Base-by-base conservation (phyloP, 2,888 invertebrate genomes). In the Coelinius sp. region DNA sequence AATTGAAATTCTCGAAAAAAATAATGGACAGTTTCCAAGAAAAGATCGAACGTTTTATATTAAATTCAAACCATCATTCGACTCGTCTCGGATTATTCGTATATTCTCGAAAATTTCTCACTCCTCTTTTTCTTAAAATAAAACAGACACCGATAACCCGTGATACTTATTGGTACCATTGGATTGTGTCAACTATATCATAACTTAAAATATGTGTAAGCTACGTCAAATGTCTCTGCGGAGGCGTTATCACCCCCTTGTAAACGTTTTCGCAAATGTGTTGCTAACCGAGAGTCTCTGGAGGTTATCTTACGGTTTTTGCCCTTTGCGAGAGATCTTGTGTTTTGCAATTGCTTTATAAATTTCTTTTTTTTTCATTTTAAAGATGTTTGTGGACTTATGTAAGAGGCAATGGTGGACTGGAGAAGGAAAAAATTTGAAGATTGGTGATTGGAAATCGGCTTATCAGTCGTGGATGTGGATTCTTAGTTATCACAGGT, bases 401-500 rank as follows among this genome's bases (percentile, higher is more conserved):
- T 35, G 20, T 59, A 59, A 59, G 14, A 17, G 0, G 35, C 20
- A 14, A n/a, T 53, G n/a, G 24, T 27, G n/a, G 31, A 8, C 8
- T 35, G 35, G 59, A 20, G 20, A 17, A 59, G 35, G 14, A 35
- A 6, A 5, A 1, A 59, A 31, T 7, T 31, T 17, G n/a, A 27
- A 31, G 4, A 12, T 20, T 35, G 17, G 12, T 20, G 27, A 59
- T 49, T 31, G 6, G 31, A 59, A 31, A 59, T 59, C 35, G 3
- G 31, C 59, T 59, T 59, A 59, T 59, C 35, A 17, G 59, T 59
- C 35, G 6, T 20, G 20, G 14, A 14, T 59, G 14, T 7, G 14
- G 44, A 46, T 31, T 56, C 10, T 56, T 31, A 31, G 56, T 56
- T 56, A 56, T 59, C 59, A 59, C 59, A 59, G 59, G 31, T 59